These are phyloP conservation scores for Lycocerus yunnanus DNA, from an alignment of 2,888 invertebrate genomes.

Conservation along the genomic window DNA sequence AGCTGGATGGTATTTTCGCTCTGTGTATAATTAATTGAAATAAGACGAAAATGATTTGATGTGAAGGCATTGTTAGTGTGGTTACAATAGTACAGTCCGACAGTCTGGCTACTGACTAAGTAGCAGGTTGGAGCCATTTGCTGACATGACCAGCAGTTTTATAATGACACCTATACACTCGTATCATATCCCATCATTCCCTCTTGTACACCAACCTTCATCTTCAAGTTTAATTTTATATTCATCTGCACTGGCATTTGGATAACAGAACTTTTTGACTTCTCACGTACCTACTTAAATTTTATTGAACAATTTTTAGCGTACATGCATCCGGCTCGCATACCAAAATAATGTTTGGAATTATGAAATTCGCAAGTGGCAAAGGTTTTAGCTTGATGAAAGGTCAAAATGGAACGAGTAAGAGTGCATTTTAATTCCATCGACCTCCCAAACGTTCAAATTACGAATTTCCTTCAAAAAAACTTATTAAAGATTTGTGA, in stretches of 20 bases:
- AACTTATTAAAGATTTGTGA: conserved; percentile 9
- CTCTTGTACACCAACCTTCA: conserved; percentile 47
- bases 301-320: neutral
- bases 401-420: neutral
- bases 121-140: conserved; percentile 57
- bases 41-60: conserved; percentile 21
- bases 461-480: neutral
- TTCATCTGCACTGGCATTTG: conserved; percentile 36
- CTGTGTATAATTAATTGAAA: conserved; percentile 21
- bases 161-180: conserved; percentile 55
- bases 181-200: conserved; percentile 50
- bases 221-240: conserved; percentile 54
- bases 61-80: conserved; percentile 26
- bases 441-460: neutral
- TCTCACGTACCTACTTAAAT: neutral
- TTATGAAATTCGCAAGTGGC: neutral
- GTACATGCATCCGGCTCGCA: neutral
- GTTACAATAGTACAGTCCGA: conserved; percentile 44
- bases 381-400: too few species aligned
- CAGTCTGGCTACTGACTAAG: conserved; percentile 56
- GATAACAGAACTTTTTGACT: neutral
- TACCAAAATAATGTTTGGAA: too few species aligned
- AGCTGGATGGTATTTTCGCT: neutral
- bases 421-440: neutral
- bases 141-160: conserved; percentile 55